Evolutionary conservation across 2,113 vertebrate genomes (phyloP).

Genomic region (Apaloderma vittatum): DNA sequence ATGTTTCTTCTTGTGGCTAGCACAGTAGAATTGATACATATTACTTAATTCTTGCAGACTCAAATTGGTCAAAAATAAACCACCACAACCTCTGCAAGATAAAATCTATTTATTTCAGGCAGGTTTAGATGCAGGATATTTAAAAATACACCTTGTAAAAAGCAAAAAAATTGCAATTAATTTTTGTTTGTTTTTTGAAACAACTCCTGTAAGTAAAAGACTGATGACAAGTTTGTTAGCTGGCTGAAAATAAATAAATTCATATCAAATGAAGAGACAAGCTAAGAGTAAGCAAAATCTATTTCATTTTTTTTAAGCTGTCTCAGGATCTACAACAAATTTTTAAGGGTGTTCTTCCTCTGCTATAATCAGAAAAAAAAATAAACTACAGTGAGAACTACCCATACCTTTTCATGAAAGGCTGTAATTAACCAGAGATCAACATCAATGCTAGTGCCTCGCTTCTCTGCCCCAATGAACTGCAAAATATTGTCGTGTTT

Average conservation of each 20-base stretch:
- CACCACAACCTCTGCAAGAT: neutral
- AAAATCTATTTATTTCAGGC: neutral
- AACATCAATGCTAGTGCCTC: slow-evolving; percentile 92
- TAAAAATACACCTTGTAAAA: neutral
- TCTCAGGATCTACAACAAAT: accelerated
- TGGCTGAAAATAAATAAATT: accelerated
- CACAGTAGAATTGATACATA: accelerated
- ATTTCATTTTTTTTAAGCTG: accelerated
- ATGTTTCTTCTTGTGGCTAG: neutral
- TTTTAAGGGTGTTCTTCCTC: neutral
- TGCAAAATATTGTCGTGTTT: slow-evolving; percentile 96
- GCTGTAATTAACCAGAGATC: slow-evolving; percentile 97
- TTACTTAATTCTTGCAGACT: neutral
- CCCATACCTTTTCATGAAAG: slow-evolving; percentile 93
- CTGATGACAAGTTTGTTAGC: neutral
- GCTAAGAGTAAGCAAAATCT: accelerated
- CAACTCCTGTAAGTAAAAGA: neutral
- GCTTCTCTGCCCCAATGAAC: slow-evolving; percentile 96
- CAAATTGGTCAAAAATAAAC: neutral
- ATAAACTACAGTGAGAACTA: accelerated
- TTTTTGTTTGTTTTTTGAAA: neutral
- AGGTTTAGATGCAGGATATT: neutral
- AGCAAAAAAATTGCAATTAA: neutral
- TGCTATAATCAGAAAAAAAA: neutral
- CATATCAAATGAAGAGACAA: neutral